phyloP scores from a whole-genome alignment of 1,140 invertebrate species.

The Drosophila ambigua region DNA sequence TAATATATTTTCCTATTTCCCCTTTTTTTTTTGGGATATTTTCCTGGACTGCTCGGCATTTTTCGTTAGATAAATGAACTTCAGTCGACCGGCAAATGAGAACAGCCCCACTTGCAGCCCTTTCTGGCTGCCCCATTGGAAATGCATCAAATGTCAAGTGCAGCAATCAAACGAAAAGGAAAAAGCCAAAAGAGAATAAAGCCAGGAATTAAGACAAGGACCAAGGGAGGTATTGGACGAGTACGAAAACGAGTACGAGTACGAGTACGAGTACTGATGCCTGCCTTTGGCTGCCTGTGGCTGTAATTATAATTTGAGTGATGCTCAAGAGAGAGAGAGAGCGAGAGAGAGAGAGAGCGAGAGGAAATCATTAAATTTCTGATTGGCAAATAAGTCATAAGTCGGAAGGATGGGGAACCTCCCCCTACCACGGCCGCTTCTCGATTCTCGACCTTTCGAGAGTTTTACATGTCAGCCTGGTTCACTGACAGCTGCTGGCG shows the following conservation, averaged over 20 bases:
- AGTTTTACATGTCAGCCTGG: slow-evolving; percentile 12
- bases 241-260: too few species aligned
- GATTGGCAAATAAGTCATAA: slow-evolving; percentile 1
- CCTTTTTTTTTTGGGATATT: neutral
- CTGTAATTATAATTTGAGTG: slow-evolving; percentile 40
- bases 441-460: slow-evolving; percentile 2
- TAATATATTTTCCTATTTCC: too few species aligned
- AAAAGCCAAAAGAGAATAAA: slow-evolving; percentile 7
- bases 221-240: neutral
- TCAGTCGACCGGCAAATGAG: slow-evolving; percentile 64
- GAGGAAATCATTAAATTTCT: slow-evolving; percentile 11
- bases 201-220: neutral
- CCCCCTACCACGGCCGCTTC: too few species aligned
- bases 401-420: neutral
- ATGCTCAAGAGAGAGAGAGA: slow-evolving; percentile 10
- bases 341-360: neutral
- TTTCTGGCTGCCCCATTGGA: slow-evolving; percentile 1
- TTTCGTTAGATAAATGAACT: slow-evolving; percentile 45
- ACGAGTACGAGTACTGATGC: neutral
- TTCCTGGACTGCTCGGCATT: slow-evolving; percentile 14
- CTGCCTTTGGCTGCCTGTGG: neutral
- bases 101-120: slow-evolving; percentile 19
- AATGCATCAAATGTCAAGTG: slow-evolving; percentile 61
- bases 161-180: slow-evolving; percentile 30
- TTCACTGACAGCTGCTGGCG: neutral